Conservation (phyloP, 2,888 invertebrate species). For the Mythimna pallens region DNA sequence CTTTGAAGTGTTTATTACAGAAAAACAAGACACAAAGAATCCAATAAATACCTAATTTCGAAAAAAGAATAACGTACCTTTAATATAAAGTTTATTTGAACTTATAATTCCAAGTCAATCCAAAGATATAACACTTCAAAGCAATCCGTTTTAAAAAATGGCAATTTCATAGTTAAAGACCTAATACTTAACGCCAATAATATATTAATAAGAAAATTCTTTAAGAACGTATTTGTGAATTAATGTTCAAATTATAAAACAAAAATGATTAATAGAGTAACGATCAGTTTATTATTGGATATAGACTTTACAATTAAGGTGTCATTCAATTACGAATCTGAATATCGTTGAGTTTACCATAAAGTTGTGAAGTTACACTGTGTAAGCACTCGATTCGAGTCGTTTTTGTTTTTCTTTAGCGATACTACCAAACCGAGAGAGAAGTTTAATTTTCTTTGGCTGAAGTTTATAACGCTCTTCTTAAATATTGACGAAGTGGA, state of each 20-base stretch:
- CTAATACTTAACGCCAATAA: too few relatives aligned
- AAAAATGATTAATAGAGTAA: neutral
- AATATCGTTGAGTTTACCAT: slow-evolving; percentile 60
- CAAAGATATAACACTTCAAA: too few relatives aligned
- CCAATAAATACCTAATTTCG: too few relatives aligned
- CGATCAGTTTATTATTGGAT: slow-evolving; percentile 16
- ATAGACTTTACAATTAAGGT: slow-evolving; percentile 22
- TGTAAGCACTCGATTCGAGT: slow-evolving; percentile 66
- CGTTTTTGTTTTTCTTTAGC: slow-evolving; percentile 69
- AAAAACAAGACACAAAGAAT: too few relatives aligned
- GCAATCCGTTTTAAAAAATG: too few relatives aligned
- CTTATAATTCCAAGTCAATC: too few relatives aligned
- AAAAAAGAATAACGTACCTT: too few relatives aligned
- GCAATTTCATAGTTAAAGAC: too few relatives aligned
- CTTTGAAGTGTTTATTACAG: too few relatives aligned
- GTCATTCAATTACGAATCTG: slow-evolving; percentile 57
- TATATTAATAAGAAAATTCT: too few relatives aligned
- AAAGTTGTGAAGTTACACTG: slow-evolving; percentile 66
- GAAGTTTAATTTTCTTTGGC: slow-evolving; percentile 72
- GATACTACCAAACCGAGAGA: slow-evolving; percentile 57
- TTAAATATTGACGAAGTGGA: slow-evolving; percentile 69
- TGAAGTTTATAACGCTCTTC: slow-evolving; percentile 65
- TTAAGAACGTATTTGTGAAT: too few relatives aligned
- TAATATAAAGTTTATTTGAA: too few relatives aligned
- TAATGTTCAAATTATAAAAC: neutral